Evolutionary conservation across 2,888 invertebrate species (phyloP).

Genomic region (Agrochola circellaris): DNA sequence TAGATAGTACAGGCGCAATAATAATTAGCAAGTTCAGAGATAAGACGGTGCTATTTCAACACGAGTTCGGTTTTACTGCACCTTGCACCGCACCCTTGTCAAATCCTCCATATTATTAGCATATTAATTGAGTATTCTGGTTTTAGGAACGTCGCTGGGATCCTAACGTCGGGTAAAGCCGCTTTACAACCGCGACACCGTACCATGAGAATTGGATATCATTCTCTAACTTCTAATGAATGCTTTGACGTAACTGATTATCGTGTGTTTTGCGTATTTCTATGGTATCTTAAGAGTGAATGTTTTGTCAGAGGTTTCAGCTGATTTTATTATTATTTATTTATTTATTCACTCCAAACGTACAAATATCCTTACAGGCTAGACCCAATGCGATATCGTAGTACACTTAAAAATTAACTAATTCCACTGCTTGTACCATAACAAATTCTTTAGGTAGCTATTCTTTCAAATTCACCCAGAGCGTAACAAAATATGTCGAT

Average conservation of each 20-base stretch:
- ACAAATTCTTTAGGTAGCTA: too few relatives aligned
- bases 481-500: too few relatives aligned
- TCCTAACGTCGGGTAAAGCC: constrained; percentile 75
- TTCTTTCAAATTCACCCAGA: too few relatives aligned
- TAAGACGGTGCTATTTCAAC: constrained; percentile 64
- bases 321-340: too few relatives aligned
- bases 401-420: too few relatives aligned
- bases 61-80: constrained; percentile 73
- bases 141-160: constrained; percentile 74
- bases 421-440: too few relatives aligned
- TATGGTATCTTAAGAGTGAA: not conserved
- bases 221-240: constrained; percentile 60
- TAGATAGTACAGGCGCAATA: constrained; percentile 20
- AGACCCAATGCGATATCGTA: too few relatives aligned
- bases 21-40: constrained; percentile 56
- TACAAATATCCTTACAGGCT: too few relatives aligned
- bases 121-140: constrained; percentile 89
- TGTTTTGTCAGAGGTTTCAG: not conserved
- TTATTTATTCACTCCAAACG: too few relatives aligned
- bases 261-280: constrained; percentile 3
- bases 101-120: constrained; percentile 85
- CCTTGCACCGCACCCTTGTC: constrained; percentile 79
- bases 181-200: constrained; percentile 75
- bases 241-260: constrained; percentile 47
- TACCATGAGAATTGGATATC: constrained; percentile 50